Percentiles rank a stretch among this genome's conserved stretches.
phyloP scores from a whole-genome alignment of 2,888 invertebrate species.

The Mongoloraphidia duomilia region DNA sequence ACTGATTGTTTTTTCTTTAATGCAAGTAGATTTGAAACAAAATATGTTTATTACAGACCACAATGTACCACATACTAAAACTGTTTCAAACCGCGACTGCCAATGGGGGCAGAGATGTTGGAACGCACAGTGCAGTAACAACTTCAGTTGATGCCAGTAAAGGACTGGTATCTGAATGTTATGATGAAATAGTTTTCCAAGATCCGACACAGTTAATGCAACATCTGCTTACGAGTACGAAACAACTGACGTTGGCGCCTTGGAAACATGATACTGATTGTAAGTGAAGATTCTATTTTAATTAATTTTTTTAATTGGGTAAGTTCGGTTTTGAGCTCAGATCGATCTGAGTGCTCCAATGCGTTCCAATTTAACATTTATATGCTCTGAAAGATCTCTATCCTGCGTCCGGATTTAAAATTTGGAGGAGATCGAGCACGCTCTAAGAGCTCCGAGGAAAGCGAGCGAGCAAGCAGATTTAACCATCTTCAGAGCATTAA shows the following conservation, averaged over 20 bases:
- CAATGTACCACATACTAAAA: constrained; percentile 87
- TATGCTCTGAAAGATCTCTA: too few species aligned
- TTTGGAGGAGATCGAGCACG: too few species aligned
- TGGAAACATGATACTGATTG: constrained; percentile 85
- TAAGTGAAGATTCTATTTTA: constrained; percentile 34
- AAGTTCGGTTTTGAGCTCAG: too few species aligned
- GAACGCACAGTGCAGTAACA: constrained; percentile 21
- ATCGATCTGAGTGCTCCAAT: too few species aligned
- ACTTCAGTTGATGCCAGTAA: constrained; percentile 45
- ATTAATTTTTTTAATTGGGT: too few species aligned
- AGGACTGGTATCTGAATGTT: constrained; percentile 78
- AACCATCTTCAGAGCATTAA: too few species aligned
- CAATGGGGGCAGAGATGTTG: constrained; percentile 27
- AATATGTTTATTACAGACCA: constrained; percentile 50
- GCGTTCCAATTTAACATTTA: too few species aligned
- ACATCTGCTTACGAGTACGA: constrained; percentile 63
- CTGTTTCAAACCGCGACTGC: constrained; percentile 70
- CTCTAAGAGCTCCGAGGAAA: too few species aligned
- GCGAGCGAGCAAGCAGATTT: too few species aligned
- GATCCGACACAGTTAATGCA: constrained; percentile 86
- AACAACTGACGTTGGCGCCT: constrained; percentile 53
- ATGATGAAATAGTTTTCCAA: constrained; percentile 91
- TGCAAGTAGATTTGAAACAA: neutral
- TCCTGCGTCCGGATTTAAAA: too few species aligned
- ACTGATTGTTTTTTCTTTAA: too few species aligned